Evolutionary conservation across 2,797 vertebrate species (phyloP).

Genomic region (Sebastes kiyomatsui): DNA sequence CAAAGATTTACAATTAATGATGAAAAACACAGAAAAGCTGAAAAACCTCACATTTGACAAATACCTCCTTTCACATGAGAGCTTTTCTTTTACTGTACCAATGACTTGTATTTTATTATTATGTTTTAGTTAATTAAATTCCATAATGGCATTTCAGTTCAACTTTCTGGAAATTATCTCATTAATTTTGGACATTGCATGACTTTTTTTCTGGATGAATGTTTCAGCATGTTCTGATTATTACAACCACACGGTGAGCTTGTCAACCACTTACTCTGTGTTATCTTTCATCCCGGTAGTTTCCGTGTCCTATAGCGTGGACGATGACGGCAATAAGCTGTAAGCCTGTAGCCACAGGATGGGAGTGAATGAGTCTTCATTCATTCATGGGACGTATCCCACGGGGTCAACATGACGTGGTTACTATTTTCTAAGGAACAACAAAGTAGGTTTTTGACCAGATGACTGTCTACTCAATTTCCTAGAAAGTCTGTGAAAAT

Average conservation of each 20-base stretch:
- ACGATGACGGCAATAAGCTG: neutral
- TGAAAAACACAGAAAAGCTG: neutral
- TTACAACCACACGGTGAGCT: neutral
- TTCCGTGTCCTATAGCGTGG: neutral
- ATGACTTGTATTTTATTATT: neutral
- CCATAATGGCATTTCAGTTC: neutral
- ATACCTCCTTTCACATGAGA: neutral
- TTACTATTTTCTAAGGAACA: conserved; percentile 18
- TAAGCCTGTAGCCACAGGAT: neutral
- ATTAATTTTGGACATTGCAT: neutral
- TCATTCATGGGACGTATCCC: conserved; percentile 15
- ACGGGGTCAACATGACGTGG: neutral
- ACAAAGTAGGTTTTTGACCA: conserved; percentile 13
- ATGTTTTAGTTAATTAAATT: neutral
- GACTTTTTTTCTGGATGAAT: neutral
- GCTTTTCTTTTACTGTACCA: neutral
- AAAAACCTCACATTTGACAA: no score
- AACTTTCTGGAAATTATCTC: neutral
- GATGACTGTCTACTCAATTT: conserved; percentile 21
- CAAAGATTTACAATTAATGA: neutral
- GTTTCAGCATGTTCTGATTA: neutral
- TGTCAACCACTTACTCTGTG: neutral
- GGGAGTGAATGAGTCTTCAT: conserved; percentile 20
- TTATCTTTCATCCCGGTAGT: neutral
- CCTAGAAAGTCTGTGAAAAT: conserved; percentile 35